Conservation (phyloP, 2,888 invertebrate genomes). For the Troglohyphantes excavatus region DNA sequence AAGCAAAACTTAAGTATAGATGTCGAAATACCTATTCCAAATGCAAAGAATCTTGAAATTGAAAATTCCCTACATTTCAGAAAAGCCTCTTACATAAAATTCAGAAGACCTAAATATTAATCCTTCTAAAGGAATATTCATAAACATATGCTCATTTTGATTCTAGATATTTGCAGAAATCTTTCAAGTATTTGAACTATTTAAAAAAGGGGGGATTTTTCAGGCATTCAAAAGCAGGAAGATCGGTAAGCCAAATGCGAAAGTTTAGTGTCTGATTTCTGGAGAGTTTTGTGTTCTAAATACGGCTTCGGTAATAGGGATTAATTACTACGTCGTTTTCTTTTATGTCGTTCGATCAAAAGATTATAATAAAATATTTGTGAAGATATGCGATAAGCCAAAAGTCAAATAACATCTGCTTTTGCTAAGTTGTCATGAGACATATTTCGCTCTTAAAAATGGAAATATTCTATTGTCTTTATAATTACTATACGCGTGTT, state of each 20-base stretch:
- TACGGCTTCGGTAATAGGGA: background rate
- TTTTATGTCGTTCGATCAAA: background rate
- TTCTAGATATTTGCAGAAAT: background rate
- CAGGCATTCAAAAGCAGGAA: background rate
- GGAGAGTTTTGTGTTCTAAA: background rate
- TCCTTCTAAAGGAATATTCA: conserved; percentile 7
- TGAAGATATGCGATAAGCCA: background rate
- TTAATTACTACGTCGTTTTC: background rate
- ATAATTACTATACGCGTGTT: too few relatives aligned
- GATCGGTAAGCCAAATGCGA: background rate
- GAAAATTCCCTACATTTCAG: background rate
- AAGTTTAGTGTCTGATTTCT: background rate
- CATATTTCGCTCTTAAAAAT: too few relatives aligned
- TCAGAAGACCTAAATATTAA: background rate
- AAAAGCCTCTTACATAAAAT: conserved; percentile 5
- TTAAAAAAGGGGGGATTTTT: background rate
- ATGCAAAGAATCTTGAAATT: background rate
- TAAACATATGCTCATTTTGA: background rate
- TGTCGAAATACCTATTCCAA: background rate
- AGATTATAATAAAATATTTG: background rate
- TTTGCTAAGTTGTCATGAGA: too few relatives aligned
- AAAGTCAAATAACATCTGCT: too few relatives aligned
- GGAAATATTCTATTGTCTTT: too few relatives aligned
- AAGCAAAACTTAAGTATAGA: background rate
- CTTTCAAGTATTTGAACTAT: background rate